Conservation (phyloP, 2,113 vertebrate genomes). For the Podarcis cretensis region DNA sequence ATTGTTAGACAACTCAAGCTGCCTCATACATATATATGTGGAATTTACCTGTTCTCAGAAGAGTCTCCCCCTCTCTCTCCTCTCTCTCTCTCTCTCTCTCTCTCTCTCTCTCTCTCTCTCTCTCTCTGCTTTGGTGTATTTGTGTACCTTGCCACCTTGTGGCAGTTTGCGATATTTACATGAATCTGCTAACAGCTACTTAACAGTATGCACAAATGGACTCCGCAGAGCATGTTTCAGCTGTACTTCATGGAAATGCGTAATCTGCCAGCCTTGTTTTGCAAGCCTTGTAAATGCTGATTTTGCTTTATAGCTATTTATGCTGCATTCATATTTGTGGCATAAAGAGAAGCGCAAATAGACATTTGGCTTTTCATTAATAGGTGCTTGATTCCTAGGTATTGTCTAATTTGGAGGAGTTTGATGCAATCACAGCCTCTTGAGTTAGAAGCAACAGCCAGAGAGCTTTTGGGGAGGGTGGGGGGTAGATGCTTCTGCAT, state of each 20-base stretch:
- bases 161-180: slow-evolving; percentile 58
- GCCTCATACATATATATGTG: not conserved
- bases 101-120: not conserved
- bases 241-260: not conserved
- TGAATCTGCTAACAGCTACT: accelerated
- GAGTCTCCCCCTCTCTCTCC: not conserved
- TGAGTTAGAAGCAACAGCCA: not conserved
- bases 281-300: not conserved
- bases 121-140: slow-evolving; percentile 32
- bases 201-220: not conserved
- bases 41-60: not conserved
- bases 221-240: slow-evolving; percentile 7
- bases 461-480: not conserved
- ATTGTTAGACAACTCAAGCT: not conserved
- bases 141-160: slow-evolving; percentile 76
- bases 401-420: not conserved
- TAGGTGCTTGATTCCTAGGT: not conserved
- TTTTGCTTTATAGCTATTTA: not conserved
- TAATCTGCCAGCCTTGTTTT: not conserved
- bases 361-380: not conserved
- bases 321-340: slow-evolving; percentile 20
- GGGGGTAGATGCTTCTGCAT: not conserved
- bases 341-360: not conserved
- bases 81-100: not conserved
- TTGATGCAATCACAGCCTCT: not conserved